Conservation (phyloP, 2,113 vertebrate genomes). For the Myotis davidii region DNA sequence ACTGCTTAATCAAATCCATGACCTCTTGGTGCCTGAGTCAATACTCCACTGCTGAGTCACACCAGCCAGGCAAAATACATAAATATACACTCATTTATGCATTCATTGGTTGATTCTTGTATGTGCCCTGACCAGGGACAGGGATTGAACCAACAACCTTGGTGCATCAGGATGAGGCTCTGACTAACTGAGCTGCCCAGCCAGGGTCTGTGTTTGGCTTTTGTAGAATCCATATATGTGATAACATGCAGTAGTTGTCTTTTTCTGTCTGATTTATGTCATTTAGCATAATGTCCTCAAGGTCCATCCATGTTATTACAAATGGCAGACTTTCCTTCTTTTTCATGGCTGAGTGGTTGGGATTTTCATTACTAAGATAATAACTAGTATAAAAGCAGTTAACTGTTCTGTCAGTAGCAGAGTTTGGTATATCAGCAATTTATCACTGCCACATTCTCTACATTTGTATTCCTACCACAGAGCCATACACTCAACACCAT, state of each 20-base stretch:
- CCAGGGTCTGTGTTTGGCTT: background rate
- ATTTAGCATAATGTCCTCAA: background rate
- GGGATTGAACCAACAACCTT: background rate
- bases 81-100: background rate
- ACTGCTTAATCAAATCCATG: too few relatives aligned
- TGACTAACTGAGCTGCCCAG: background rate
- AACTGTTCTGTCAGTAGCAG: background rate
- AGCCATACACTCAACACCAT: background rate
- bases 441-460: background rate
- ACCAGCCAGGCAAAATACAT: background rate
- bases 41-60: too few relatives aligned
- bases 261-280: background rate
- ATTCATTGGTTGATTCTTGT: background rate
- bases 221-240: background rate
- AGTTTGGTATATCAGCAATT: slow-evolving; percentile 27
- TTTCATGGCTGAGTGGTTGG: background rate
- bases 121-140: background rate
- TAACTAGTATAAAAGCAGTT: slow-evolving; percentile 39
- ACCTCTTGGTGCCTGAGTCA: too few relatives aligned
- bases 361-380: slow-evolving; percentile 30
- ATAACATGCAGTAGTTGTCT: background rate
- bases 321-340: slow-evolving; percentile 32
- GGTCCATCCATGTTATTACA: background rate
- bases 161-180: background rate
- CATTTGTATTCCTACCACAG: slow-evolving; percentile 48